Percentiles rank a stretch among this genome's conserved stretches.
These are phyloP conservation scores for Gavia stellata DNA, from an alignment of 2,113 vertebrate genomes.

Conservation along the genomic window DNA sequence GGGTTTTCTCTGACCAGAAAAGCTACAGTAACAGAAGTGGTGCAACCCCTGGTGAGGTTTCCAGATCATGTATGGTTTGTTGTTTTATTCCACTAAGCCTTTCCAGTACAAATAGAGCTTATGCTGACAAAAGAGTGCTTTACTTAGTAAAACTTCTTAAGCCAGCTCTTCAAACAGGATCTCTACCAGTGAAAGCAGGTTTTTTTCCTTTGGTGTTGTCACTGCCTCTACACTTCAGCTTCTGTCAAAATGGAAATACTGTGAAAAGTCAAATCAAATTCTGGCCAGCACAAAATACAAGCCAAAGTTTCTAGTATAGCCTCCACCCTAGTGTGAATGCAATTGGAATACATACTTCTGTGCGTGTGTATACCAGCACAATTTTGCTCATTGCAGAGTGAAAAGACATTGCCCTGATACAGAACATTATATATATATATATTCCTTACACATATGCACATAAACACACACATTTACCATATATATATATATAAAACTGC, in stretches of 20 bases:
- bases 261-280: neutral
- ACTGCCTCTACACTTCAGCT: neutral
- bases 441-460: neutral
- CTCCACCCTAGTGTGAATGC: neutral
- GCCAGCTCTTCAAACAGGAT: neutral
- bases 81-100: constrained; percentile 20
- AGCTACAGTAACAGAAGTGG: neutral
- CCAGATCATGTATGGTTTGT: neutral
- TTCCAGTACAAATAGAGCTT: constrained; percentile 10
- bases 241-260: neutral
- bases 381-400: neutral
- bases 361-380: neutral
- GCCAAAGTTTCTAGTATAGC: neutral
- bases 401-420: neutral
- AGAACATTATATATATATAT: neutral
- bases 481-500: rapidly evolving
- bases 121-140: neutral
- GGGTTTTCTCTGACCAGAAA: neutral
- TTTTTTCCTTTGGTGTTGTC: neutral
- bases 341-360: neutral
- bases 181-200: neutral
- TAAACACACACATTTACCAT: neutral
- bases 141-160: constrained; percentile 5
- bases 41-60: neutral
- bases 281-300: neutral